phyloP scores from a whole-genome alignment of 2,113 vertebrate species.

The Phalacrocorax brasilianus region DNA sequence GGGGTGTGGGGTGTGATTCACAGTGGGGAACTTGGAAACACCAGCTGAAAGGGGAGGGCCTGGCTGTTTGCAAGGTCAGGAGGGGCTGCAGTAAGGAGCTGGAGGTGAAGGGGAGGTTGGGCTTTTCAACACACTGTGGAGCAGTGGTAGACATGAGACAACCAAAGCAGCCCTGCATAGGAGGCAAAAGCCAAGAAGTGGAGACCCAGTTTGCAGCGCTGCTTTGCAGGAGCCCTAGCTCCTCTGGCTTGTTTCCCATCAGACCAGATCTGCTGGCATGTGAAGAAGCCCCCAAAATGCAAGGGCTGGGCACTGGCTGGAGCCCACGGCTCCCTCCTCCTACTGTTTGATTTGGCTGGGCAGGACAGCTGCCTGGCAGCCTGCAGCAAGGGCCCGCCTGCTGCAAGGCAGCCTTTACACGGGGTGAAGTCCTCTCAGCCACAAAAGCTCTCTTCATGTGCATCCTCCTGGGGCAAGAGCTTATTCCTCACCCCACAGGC shows the following conservation, averaged over 20 bases:
- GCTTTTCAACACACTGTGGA: neutral
- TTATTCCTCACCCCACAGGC: rapidly evolving
- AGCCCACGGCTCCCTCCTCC: neutral
- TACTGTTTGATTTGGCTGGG: neutral
- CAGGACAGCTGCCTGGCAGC: neutral
- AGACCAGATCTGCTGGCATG: neutral
- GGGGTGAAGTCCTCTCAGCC: neutral
- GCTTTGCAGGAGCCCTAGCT: neutral
- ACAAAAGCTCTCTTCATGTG: rapidly evolving
- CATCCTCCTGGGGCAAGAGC: neutral
- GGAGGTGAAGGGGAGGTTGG: neutral
- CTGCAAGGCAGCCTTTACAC: neutral
- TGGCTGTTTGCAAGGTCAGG: neutral
- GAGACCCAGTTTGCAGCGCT: neutral
- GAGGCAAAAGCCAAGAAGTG: neutral
- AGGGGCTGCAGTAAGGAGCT: neutral
- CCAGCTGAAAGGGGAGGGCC: neutral
- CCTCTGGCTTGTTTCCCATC: neutral
- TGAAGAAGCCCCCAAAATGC: neutral
- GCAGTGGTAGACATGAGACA: neutral
- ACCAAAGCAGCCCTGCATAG: neutral
- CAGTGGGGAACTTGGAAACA: neutral
- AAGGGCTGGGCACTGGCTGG: neutral
- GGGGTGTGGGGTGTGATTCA: neutral
- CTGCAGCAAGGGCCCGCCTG: neutral